phyloP scores from a whole-genome alignment of 2,797 vertebrate genomes.

The Hydrolagus colliei region DNA sequence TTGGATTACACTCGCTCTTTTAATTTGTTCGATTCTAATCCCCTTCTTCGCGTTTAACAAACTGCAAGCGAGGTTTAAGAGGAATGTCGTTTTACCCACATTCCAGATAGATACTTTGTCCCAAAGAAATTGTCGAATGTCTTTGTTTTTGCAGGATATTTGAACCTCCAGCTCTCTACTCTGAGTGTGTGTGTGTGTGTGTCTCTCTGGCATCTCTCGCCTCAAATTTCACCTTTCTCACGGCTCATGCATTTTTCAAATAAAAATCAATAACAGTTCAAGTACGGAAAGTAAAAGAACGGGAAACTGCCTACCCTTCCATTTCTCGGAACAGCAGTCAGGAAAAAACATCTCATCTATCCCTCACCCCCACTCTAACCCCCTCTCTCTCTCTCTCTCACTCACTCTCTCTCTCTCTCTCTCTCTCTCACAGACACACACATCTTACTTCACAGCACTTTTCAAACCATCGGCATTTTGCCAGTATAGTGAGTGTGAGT shows the following conservation, averaged over 20 bases:
- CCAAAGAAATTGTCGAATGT: neutral
- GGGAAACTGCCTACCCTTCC: neutral
- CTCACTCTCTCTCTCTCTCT: too few species aligned
- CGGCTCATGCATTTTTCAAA: neutral
- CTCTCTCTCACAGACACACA: too few species aligned
- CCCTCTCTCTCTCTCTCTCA: too few species aligned
- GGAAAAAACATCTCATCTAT: neutral
- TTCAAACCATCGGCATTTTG: neutral
- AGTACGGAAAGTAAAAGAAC: conserved; percentile 13
- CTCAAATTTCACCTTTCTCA: conserved; percentile 20
- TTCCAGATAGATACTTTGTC: conserved; percentile 1
- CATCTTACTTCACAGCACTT: neutral
- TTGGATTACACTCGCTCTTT: neutral
- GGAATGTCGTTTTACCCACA: neutral
- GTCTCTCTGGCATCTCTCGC: neutral
- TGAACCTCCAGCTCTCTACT: neutral
- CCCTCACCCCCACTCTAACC: too few species aligned
- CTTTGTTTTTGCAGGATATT: conserved; percentile 10
- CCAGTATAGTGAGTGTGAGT: neutral
- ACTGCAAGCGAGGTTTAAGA: conserved; percentile 11
- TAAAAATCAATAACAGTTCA: conserved; percentile 11
- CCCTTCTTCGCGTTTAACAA: neutral
- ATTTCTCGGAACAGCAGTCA: conserved; percentile 9
- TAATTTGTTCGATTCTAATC: neutral
- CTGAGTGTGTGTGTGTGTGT: neutral